Base-by-base conservation (phyloP, 1,140 invertebrate genomes). In the Ceratina japonica region DNA sequence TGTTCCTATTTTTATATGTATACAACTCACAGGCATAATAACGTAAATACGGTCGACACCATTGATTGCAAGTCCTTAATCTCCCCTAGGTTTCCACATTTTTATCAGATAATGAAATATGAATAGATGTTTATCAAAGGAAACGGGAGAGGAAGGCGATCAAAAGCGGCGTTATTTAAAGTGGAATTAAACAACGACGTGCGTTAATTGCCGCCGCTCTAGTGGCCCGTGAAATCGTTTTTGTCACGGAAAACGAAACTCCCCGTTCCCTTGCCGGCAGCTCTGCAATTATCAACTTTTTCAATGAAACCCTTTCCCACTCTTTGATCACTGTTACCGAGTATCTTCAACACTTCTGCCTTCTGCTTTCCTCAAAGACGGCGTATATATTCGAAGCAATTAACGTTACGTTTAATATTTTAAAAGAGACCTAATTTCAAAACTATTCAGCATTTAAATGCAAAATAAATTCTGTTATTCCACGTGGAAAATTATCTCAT, bases 201-300 rank as follows among this genome's bases (percentile, higher is more conserved):
- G 66, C 51, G 66, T 70, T 70, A 70, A 70, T 70, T 70, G 52
- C 52, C 66, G 1, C 0, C 3, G 51, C 13, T 44, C 37, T 12
- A 56, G 24, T 70, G 24, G 66, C 22, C 27, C 66, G 66, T 70
- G 66, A 70, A 70, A 70, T 56, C 27, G 66, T 56, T 69, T 56
- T 31, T 69, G 24, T 54, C 52, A 70, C 52, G 66, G 66, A 31
- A 56, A 56, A 70, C 54, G 52, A 70, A 58, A 70, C 27, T 27
- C 51, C 24, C 22, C 18, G 22, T n/a, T 10, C 52, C 7, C 3
- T 1, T 16, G 22, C 66, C n/a, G 16, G 22, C 66, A 24, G 13
- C 18, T 13, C 24, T 31, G 52, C 52, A 56, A 70, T 70, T 70
- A 56, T 3, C 54, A 70, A 56, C n/a, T 56, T 70, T 56, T 70